Percentiles rank a stretch among this genome's conserved stretches.
These are phyloP conservation scores for Oreochromis grahami DNA, from an alignment of 2,797 vertebrate species.

Conservation along the genomic window DNA sequence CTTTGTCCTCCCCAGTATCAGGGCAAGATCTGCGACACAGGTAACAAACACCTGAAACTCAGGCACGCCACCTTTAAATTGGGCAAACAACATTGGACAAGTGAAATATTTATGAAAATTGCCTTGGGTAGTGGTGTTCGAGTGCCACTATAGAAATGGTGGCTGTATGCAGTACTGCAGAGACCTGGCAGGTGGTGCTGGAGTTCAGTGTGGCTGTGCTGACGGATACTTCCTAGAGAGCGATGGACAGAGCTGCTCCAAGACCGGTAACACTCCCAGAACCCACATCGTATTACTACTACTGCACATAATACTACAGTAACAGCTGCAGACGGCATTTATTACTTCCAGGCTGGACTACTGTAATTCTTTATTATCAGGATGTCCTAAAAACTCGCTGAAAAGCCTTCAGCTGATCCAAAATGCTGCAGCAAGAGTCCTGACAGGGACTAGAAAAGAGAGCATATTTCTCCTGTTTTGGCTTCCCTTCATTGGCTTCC, in stretches of 20 bases:
- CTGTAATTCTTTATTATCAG: background rate
- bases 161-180: constrained; percentile 84
- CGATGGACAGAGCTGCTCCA: constrained; percentile 68
- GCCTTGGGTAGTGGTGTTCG: constrained; percentile 51
- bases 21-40: constrained; percentile 75
- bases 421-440: background rate
- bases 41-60: constrained; percentile 41
- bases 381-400: accelerated
- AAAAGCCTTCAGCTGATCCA: accelerated
- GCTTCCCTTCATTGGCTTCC: too few relatives aligned
- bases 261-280: constrained; percentile 57
- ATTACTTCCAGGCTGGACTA: background rate
- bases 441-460: background rate
- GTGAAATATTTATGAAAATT: background rate
- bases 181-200: constrained; percentile 40
- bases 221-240: constrained; percentile 71
- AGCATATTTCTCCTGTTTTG: background rate
- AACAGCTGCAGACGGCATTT: accelerated
- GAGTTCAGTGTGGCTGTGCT: constrained; percentile 77
- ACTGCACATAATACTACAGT: background rate
- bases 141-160: constrained; percentile 80
- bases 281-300: background rate
- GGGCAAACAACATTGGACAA: background rate
- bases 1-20: constrained; percentile 78
- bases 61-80: background rate